These are phyloP conservation scores for Sigmodon hispidus DNA, from an alignment of 2,113 vertebrate species.

Conservation along the genomic window DNA sequence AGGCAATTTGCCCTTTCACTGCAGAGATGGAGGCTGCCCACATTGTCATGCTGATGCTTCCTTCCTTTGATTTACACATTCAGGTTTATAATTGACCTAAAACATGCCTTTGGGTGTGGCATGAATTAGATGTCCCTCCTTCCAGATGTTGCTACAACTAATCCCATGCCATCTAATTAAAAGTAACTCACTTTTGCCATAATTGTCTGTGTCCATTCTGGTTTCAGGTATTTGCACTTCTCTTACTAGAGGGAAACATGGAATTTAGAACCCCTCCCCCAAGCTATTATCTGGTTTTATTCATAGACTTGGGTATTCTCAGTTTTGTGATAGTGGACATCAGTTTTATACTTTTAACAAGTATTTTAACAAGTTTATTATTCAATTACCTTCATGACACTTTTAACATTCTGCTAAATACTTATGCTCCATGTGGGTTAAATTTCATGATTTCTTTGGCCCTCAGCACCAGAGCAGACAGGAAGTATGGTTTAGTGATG, in stretches of 20 bases:
- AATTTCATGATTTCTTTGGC: neutral
- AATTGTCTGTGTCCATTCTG: neutral
- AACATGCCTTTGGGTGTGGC: neutral
- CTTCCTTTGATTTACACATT: neutral
- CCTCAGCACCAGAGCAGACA: neutral
- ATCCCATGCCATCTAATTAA: neutral
- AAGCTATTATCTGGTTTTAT: neutral
- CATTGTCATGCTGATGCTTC: neutral
- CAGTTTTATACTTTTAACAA: neutral
- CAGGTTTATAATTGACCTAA: neutral
- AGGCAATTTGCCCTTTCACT: neutral
- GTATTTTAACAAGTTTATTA: too few species aligned
- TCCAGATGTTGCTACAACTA: neutral
- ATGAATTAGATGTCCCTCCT: neutral
- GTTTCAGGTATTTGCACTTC: neutral
- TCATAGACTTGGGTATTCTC: neutral
- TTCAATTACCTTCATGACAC: too few species aligned
- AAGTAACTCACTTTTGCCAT: neutral
- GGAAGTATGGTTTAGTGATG: fast-evolving
- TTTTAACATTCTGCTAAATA: neutral
- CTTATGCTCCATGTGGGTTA: neutral
- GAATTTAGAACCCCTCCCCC: neutral
- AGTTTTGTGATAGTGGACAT: neutral
- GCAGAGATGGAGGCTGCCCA: neutral
- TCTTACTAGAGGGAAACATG: neutral